phyloP scores from a whole-genome alignment of 1,140 invertebrate genomes.

The Leptonema lineaticorne region DNA sequence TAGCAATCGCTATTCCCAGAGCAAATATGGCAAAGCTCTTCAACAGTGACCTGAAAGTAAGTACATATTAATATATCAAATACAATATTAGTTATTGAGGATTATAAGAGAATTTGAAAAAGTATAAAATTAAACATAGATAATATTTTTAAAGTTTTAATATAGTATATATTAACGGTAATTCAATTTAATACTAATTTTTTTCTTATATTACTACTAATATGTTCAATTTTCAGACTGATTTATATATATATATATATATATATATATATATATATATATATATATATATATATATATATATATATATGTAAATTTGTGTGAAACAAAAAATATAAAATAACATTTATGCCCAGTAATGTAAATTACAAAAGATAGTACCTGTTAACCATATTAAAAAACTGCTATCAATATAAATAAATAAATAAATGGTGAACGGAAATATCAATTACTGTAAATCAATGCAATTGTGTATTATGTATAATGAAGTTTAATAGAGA shows the following conservation, averaged over 20 bases:
- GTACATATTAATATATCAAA: neutral
- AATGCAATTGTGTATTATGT: neutral
- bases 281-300: no score
- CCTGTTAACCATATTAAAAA: neutral
- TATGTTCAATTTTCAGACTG: neutral
- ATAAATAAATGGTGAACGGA: neutral
- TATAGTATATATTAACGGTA: neutral
- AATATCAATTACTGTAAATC: neutral
- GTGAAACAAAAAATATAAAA: no score
- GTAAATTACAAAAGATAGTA: neutral
- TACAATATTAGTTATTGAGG: neutral
- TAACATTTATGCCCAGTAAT: no score
- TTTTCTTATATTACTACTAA: no score
- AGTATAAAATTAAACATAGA: neutral
- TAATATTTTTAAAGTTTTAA: neutral
- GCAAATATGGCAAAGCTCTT: slow-evolving; percentile 69
- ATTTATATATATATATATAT: neutral
- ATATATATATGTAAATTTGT: no score
- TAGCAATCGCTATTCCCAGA: slow-evolving; percentile 65
- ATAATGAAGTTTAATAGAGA: neutral
- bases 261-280: no score
- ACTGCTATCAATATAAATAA: neutral
- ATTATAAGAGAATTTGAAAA: neutral
- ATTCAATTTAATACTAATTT: neutral
- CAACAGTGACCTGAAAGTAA: slow-evolving; percentile 63